Conservation (phyloP, 2,888 invertebrate genomes). For the Heliconius erato region DNA sequence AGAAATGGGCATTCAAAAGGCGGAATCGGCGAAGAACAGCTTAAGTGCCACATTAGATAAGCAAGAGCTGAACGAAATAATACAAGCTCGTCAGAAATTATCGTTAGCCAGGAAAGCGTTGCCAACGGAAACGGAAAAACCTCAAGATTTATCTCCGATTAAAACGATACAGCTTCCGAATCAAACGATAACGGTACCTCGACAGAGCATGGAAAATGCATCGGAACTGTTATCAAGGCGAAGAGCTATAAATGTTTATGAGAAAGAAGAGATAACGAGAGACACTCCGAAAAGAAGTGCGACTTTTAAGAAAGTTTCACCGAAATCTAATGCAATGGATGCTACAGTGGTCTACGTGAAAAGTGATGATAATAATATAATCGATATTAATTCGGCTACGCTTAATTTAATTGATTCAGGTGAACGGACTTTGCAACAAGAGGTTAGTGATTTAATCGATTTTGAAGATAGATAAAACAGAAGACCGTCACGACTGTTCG, state of each 20-base stretch:
- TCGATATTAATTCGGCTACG: conserved; percentile 82
- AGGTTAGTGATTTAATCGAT: conserved; percentile 59
- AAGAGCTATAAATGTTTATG: conserved; percentile 69
- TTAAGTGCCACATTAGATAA: conserved; percentile 79
- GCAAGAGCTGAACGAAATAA: conserved; percentile 80
- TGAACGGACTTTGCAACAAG: conserved; percentile 66
- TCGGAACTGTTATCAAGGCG: conserved; percentile 75
- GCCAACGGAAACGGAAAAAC: conserved; percentile 71
- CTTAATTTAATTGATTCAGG: conserved; percentile 72
- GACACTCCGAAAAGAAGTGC: conserved; percentile 75
- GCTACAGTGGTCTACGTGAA: conserved; percentile 74
- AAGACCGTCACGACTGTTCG: too few species aligned
- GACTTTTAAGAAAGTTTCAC: conserved; percentile 75
- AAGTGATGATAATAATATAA: conserved; percentile 69
- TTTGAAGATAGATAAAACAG: not conserved
- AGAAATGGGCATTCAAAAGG: conserved; percentile 71
- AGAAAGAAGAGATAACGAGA: conserved; percentile 66
- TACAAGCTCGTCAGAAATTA: conserved; percentile 79
- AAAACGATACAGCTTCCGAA: conserved; percentile 78
- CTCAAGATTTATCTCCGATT: conserved; percentile 69
- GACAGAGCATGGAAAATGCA: conserved; percentile 78
- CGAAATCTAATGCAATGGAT: conserved; percentile 70
- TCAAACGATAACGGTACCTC: conserved; percentile 78
- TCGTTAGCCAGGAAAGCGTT: conserved; percentile 77
- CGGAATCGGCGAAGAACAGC: conserved; percentile 68